Evolutionary conservation across 2,888 invertebrate genomes (phyloP).

Genomic region (Malthinus seriepunctatus): DNA sequence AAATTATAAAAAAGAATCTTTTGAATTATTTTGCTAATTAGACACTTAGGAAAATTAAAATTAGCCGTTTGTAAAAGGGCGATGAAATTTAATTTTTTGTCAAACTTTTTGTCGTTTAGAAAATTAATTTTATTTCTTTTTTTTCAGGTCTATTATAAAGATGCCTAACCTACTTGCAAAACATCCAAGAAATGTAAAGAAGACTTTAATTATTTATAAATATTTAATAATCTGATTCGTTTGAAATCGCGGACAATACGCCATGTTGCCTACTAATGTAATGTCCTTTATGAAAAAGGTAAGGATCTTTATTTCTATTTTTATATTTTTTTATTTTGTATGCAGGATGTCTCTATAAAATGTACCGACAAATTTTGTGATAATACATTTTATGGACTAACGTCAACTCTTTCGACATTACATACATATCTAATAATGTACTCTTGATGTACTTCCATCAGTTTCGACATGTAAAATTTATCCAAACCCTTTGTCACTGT

Average conservation of each 20-base stretch:
- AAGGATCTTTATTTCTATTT: constrained; percentile 51
- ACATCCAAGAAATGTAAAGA: constrained; percentile 8
- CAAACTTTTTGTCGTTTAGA: no score
- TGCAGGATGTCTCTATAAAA: neutral
- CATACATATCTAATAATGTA: no score
- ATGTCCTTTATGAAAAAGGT: constrained; percentile 95
- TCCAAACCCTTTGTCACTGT: no score
- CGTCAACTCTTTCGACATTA: no score
- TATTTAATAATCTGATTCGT: constrained; percentile 19
- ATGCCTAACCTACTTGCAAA: constrained; percentile 23
- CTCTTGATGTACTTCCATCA: no score
- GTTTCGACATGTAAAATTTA: no score
- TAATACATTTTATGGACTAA: no score
- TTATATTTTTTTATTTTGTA: neutral
- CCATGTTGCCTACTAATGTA: constrained; percentile 87
- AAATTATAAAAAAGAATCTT: no score
- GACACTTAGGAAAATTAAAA: no score
- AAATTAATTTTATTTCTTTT: neutral
- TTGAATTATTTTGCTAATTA: no score
- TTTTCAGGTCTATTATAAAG: constrained; percentile 27
- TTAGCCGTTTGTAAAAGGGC: no score
- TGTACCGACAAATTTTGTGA: neutral
- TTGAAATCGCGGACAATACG: constrained; percentile 27
- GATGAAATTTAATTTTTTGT: no score
- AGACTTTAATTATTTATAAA: constrained; percentile 15